A percentile compares a stretch with the other conserved stretches of the same genome.
phyloP scores from a whole-genome alignment of 2,888 invertebrate species.

The Acanthosoma haemorrhoidale region DNA sequence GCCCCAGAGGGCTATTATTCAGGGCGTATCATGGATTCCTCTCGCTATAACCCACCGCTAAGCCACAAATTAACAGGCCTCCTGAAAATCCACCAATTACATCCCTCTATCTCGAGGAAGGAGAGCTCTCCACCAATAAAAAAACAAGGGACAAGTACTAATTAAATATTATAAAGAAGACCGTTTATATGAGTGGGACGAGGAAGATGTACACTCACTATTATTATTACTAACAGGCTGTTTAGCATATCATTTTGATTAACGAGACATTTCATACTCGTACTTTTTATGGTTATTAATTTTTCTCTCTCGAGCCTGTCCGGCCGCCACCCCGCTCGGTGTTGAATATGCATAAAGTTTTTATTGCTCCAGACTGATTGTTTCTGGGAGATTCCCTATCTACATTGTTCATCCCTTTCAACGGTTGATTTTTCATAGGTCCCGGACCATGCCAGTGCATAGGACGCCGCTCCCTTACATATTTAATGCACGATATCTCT shows the following conservation, averaged over 20 bases:
- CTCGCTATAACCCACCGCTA: background rate
- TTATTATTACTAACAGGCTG: slow-evolving; percentile 22
- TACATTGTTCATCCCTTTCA: slow-evolving; percentile 18
- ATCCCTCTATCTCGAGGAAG: too few relatives aligned
- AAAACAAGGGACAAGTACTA: background rate
- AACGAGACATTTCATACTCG: slow-evolving; percentile 20
- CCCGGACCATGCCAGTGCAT: too few relatives aligned
- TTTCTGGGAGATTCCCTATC: slow-evolving; percentile 15
- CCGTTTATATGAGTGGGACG: background rate
- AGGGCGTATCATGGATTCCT: slow-evolving; percentile 32
- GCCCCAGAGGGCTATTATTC: slow-evolving; percentile 14
- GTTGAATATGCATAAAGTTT: slow-evolving; percentile 26
- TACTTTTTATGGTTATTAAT: slow-evolving; percentile 24
- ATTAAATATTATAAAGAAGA: slow-evolving; percentile 4
- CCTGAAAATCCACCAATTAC: too few relatives aligned
- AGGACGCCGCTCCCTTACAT: too few relatives aligned
- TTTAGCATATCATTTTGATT: slow-evolving; percentile 23
- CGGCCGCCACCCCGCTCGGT: background rate
- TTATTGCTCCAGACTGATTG: slow-evolving; percentile 27
- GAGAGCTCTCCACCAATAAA: too few relatives aligned
- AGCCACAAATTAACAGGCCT: background rate
- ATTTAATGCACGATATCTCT: too few relatives aligned
- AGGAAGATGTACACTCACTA: slow-evolving; percentile 7
- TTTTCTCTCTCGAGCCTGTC: background rate
- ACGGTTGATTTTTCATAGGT: slow-evolving; percentile 22